phyloP scores from a whole-genome alignment of 2,888 invertebrate species.

The Prosapia bicincta region DNA sequence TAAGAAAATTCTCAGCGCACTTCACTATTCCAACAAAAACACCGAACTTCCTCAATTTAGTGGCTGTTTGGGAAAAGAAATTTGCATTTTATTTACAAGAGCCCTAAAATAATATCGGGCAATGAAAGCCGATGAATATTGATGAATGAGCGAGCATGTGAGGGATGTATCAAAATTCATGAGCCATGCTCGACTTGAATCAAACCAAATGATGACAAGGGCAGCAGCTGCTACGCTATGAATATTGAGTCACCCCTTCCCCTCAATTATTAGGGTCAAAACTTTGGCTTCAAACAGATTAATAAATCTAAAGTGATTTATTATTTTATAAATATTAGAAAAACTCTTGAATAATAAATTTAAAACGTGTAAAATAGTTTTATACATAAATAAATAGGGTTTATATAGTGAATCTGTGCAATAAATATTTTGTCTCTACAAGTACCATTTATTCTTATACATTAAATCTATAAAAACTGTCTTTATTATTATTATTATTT shows the following conservation, averaged over 20 bases:
- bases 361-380: no score
- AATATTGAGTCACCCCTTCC: slow-evolving; percentile 12
- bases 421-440: no score
- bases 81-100: background rate
- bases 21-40: no score
- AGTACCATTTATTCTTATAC: no score
- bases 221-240: slow-evolving; percentile 19
- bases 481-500: no score
- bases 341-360: no score
- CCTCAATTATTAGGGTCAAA: background rate
- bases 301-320: no score
- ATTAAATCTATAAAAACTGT: no score
- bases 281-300: background rate
- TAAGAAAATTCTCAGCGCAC: no score
- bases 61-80: background rate
- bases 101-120: background rate
- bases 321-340: no score
- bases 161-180: slow-evolving; percentile 21
- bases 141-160: slow-evolving; percentile 3
- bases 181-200: slow-evolving; percentile 17
- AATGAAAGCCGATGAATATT: slow-evolving; percentile 2
- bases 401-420: no score
- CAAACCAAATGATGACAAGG: slow-evolving; percentile 16
- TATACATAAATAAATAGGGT: no score
- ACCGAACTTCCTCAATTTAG: background rate